Conservation (phyloP, 2,888 invertebrate species). For the Lutraria lutraria region DNA sequence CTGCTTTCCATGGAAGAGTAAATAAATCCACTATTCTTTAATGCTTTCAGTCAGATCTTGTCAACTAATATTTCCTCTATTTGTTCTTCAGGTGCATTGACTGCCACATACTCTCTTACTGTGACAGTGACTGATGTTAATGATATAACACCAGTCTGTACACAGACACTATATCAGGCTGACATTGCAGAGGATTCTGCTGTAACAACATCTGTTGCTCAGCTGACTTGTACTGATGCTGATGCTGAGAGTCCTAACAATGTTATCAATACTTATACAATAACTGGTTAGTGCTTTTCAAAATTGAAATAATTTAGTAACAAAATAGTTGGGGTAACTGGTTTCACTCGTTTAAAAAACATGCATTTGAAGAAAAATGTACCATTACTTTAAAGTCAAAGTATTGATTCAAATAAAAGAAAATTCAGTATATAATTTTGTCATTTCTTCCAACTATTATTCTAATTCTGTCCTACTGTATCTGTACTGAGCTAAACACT, state of each 20-base stretch:
- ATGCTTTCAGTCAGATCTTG: background rate
- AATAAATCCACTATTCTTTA: background rate
- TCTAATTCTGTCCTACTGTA: background rate
- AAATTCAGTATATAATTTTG: background rate
- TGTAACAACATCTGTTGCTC: conserved; percentile 63
- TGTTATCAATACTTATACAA: conserved; percentile 63
- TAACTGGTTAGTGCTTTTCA: conserved; percentile 44
- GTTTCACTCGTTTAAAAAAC: too few species aligned
- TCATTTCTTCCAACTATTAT: background rate
- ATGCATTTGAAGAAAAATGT: too few species aligned
- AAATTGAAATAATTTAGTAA: background rate
- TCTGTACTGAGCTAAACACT: background rate
- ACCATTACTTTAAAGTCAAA: too few species aligned
- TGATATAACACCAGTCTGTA: conserved; percentile 80
- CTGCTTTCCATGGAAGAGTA: too few species aligned
- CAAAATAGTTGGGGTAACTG: too few species aligned
- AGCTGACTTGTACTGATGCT: conserved; percentile 72
- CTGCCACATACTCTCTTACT: conserved; percentile 70
- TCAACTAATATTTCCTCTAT: background rate
- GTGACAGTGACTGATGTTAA: conserved; percentile 77
- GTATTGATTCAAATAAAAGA: background rate
- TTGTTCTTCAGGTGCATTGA: conserved; percentile 45
- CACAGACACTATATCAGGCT: conserved; percentile 57
- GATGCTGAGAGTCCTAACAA: conserved; percentile 72
- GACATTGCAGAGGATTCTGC: conserved; percentile 72